A percentile compares a stretch with the other conserved stretches of the same genome.
Evolutionary conservation across 2,113 vertebrate genomes (phyloP).

Genomic region (Ictidomys tridecemlineatus): DNA sequence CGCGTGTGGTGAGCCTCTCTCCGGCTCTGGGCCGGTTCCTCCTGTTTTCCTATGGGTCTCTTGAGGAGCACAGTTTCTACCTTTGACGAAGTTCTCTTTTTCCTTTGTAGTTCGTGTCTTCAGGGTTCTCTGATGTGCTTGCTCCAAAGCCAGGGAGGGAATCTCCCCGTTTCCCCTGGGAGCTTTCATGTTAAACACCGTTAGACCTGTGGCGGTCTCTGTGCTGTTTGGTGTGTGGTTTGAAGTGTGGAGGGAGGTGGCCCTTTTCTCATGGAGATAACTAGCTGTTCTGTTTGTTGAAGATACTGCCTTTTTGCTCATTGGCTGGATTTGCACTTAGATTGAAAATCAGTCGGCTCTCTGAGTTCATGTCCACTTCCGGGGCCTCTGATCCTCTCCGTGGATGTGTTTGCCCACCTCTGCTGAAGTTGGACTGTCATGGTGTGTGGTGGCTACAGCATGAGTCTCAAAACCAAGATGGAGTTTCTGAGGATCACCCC

Average conservation of each 20-base stretch:
- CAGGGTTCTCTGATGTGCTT: no score
- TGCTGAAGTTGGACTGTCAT: fast-evolving
- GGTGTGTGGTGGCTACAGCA: background rate
- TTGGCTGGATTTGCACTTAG: background rate
- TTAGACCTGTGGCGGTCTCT: background rate
- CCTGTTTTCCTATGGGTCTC: background rate
- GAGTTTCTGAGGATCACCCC: background rate
- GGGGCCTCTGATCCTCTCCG: background rate
- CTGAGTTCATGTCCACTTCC: background rate
- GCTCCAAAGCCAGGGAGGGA: background rate
- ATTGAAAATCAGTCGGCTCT: background rate
- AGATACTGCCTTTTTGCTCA: background rate
- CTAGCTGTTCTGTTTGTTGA: background rate
- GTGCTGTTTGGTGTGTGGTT: background rate
- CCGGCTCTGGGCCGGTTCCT: background rate
- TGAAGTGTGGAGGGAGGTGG: background rate
- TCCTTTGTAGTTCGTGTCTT: background rate
- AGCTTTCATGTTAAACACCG: background rate
- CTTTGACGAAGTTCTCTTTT: background rate
- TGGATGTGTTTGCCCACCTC: fast-evolving
- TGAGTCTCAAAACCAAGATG: background rate
- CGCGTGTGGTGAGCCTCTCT: background rate
- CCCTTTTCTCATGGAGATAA: background rate
- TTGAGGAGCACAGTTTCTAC: background rate
- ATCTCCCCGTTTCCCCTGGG: background rate